Conservation (phyloP, 1,140 invertebrate species). For the Berghia stephanieae region DNA sequence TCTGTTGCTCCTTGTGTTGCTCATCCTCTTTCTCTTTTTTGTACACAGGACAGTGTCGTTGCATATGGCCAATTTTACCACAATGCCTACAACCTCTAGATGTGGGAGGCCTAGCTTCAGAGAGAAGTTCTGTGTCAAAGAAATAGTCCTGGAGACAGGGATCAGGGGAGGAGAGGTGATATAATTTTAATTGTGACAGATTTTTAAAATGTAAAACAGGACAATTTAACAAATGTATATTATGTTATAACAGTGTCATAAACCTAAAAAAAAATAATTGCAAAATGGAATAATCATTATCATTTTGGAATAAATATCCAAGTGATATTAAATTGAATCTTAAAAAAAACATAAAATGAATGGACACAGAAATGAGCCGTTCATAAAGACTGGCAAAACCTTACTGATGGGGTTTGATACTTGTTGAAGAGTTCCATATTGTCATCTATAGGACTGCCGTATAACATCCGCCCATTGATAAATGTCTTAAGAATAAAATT, state of each 20-base stretch:
- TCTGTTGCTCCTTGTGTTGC: slow-evolving; percentile 15
- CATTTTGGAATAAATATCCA: neutral
- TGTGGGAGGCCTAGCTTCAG: slow-evolving; percentile 69
- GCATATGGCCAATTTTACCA: slow-evolving; percentile 73
- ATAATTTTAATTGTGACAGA: no score
- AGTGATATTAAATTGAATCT: neutral
- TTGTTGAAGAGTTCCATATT: slow-evolving; percentile 17
- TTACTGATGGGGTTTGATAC: slow-evolving; percentile 24
- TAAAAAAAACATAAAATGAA: neutral
- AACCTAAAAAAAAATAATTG: slow-evolving; percentile 6
- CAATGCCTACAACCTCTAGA: slow-evolving; percentile 72
- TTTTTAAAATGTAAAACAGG: no score
- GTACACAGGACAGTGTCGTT: slow-evolving; percentile 69
- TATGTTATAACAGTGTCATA: neutral
- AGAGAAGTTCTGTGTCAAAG: slow-evolving; percentile 66
- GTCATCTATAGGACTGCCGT: slow-evolving; percentile 57
- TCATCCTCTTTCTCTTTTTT: slow-evolving; percentile 31
- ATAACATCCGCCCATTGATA: slow-evolving; percentile 67
- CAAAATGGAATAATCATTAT: neutral
- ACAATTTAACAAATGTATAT: no score
- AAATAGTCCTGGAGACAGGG: slow-evolving; percentile 66
- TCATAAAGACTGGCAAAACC: neutral
- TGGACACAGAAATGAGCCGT: neutral
- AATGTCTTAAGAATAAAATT: slow-evolving; percentile 71
- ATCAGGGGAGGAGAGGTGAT: no score